These are phyloP conservation scores for Tuberolachnus salignus DNA, from an alignment of 2,888 invertebrate species.

Conservation along the genomic window DNA sequence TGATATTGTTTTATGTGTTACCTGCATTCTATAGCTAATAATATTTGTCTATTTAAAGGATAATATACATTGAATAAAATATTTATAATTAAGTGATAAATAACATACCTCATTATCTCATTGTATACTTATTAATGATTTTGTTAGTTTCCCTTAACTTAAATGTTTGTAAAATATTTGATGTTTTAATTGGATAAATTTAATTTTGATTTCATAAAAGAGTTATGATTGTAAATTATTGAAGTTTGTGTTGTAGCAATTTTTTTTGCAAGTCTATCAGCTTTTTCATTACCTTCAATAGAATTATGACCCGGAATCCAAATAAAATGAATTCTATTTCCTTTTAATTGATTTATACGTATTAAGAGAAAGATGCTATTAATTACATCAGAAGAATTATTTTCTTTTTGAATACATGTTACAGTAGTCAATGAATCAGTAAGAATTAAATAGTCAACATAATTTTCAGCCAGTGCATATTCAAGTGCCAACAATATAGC, in stretches of 20 bases:
- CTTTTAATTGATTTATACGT: constrained; percentile 26
- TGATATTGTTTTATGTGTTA: too few relatives aligned
- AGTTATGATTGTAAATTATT: constrained; percentile 36
- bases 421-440: constrained; percentile 35
- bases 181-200: background rate
- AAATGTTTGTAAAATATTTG: too few relatives aligned
- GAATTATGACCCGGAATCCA: constrained; percentile 44
- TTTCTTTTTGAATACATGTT: constrained; percentile 25
- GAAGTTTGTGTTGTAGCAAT: constrained; percentile 9
- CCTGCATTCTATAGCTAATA: too few relatives aligned
- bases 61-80: too few relatives aligned
- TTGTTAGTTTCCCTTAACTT: too few relatives aligned
- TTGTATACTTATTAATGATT: too few relatives aligned
- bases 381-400: constrained; percentile 25
- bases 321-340: constrained; percentile 26
- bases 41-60: too few relatives aligned
- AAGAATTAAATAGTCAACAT: constrained; percentile 26
- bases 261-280: constrained; percentile 35
- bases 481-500: constrained; percentile 43
- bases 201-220: background rate
- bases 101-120: too few relatives aligned
- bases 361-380: constrained; percentile 29
- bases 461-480: constrained; percentile 31
- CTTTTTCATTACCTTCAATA: constrained; percentile 32
- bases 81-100: too few relatives aligned